Evolutionary conservation across 2,888 invertebrate genomes (phyloP).

Genomic region (Cephus sareptanus): DNA sequence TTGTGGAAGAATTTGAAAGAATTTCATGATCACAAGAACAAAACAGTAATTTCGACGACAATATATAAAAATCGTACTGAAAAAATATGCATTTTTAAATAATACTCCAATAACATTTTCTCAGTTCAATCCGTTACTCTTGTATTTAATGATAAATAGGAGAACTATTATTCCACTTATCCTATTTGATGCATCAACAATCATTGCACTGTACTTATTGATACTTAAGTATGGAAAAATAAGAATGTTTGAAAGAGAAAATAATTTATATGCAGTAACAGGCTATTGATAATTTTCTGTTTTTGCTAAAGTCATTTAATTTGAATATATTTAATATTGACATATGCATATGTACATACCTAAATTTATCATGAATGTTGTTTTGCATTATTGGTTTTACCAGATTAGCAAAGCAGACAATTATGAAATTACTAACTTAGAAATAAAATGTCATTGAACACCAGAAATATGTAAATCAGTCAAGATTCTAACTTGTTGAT

Average conservation of each 20-base stretch:
- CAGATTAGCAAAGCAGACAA: background rate
- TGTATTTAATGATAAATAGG: background rate
- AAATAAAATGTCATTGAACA: background rate
- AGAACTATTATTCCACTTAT: background rate
- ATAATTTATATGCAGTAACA: background rate
- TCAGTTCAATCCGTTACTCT: background rate
- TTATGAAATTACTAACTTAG: background rate
- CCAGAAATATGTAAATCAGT: background rate
- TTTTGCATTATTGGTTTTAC: background rate
- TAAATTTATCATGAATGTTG: background rate
- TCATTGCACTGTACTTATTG: background rate
- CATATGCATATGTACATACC: background rate
- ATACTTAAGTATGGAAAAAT: background rate
- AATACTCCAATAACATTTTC: background rate
- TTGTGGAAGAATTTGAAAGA: slow-evolving; percentile 15
- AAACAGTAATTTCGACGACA: background rate
- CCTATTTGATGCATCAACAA: background rate
- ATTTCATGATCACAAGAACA: background rate
- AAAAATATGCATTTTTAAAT: background rate
- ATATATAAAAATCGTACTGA: background rate
- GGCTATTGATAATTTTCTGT: background rate
- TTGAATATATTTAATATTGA: background rate
- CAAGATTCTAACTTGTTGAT: background rate
- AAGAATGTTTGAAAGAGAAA: background rate
- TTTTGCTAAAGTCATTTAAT: background rate